phyloP scores from a whole-genome alignment of 2,797 vertebrate genomes.

The Sternarchorhynchus goeldii region DNA sequence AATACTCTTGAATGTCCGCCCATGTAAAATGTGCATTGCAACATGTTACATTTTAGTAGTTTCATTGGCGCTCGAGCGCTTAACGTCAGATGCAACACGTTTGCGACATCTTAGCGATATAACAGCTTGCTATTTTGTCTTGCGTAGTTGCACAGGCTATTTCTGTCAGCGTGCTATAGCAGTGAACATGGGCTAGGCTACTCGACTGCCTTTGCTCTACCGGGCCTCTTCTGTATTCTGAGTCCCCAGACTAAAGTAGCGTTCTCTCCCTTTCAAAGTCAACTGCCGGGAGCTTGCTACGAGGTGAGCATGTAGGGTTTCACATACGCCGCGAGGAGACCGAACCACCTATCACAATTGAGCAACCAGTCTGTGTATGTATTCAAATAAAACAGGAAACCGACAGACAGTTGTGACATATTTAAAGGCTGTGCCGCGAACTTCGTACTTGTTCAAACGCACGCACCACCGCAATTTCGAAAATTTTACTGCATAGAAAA shows the following conservation, averaged over 20 bases:
- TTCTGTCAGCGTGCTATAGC: neutral
- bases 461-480: no score
- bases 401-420: constrained; percentile 5
- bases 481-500: no score
- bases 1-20: no score
- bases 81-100: no score
- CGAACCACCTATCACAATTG: constrained; percentile 44
- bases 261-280: constrained; percentile 17
- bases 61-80: no score
- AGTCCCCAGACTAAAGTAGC: constrained; percentile 55
- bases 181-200: neutral
- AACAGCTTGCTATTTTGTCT: no score
- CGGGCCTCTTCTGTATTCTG: constrained; percentile 35
- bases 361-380: constrained; percentile 31
- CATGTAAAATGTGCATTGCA: no score
- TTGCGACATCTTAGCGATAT: no score
- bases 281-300: constrained; percentile 21
- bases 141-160: no score
- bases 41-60: no score
- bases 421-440: constrained; percentile 48
- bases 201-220: constrained; percentile 7
- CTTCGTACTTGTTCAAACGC: neutral
- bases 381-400: constrained; percentile 64
- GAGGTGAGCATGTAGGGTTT: no score
- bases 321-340: no score